Evolutionary conservation across 2,797 vertebrate genomes (phyloP).

Genomic region (Phyllotis vaccarum): DNA sequence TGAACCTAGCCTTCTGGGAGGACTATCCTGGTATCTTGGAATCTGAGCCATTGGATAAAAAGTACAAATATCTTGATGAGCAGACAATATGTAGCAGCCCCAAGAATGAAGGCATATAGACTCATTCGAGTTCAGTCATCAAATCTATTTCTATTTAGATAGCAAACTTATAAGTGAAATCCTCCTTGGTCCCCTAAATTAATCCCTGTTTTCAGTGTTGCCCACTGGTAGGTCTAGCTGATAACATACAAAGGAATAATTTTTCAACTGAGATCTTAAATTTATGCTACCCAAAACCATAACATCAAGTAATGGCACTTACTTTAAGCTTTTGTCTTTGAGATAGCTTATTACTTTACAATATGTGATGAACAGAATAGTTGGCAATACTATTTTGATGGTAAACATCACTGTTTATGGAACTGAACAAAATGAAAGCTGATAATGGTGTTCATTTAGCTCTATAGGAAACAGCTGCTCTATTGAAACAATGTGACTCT

Average conservation of each 20-base stretch:
- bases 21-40: neutral
- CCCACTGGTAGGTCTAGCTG: neutral
- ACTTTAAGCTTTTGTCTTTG: neutral
- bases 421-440: constrained; percentile 18
- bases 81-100: neutral
- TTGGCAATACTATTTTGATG: neutral
- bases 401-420: neutral
- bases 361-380: neutral
- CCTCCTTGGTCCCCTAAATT: neutral
- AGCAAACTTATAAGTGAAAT: neutral
- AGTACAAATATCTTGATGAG: neutral
- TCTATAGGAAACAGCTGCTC: neutral
- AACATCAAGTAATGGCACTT: neutral
- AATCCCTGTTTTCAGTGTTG: neutral
- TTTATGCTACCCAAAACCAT: neutral
- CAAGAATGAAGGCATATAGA: neutral
- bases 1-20: neutral
- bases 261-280: neutral
- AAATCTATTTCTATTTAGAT: neutral
- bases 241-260: neutral
- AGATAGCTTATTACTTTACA: neutral
- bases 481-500: neutral
- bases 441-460: neutral
- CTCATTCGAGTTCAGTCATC: neutral
- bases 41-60: neutral